Conservation (phyloP, 2,888 invertebrate species). For the Thymelicus acteon region DNA sequence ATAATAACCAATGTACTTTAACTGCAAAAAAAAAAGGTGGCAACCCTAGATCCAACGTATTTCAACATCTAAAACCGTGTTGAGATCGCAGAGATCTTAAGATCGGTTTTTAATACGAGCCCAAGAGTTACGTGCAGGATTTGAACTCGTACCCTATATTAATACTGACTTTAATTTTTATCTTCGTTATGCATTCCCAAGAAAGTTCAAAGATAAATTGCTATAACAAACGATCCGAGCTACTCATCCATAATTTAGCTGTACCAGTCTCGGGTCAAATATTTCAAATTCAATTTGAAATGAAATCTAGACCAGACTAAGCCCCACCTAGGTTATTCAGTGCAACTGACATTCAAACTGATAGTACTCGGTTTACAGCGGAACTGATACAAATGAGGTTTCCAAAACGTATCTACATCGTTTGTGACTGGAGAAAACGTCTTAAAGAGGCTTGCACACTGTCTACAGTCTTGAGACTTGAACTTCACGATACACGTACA, state of each 20-base stretch:
- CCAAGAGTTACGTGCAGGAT: too few relatives aligned
- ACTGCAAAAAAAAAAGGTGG: too few relatives aligned
- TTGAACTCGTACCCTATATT: too few relatives aligned
- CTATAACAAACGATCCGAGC: neutral
- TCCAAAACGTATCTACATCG: conserved; percentile 37
- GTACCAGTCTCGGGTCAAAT: conserved; percentile 6
- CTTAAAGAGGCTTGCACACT: conserved; percentile 21
- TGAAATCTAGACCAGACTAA: conserved; percentile 17
- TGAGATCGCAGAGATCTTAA: too few relatives aligned
- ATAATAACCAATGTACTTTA: too few relatives aligned
- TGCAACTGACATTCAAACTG: conserved; percentile 31
- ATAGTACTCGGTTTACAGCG: conserved; percentile 21
- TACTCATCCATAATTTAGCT: neutral
- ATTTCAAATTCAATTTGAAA: conserved; percentile 23
- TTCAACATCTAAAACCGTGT: too few relatives aligned
- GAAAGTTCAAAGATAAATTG: neutral
- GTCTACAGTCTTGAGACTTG: neutral
- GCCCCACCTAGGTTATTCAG: conserved; percentile 19
- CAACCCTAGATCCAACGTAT: too few relatives aligned
- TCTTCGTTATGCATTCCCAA: too few relatives aligned
- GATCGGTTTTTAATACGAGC: too few relatives aligned
- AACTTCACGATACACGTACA: too few relatives aligned
- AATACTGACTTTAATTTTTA: too few relatives aligned
- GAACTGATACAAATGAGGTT: conserved; percentile 35
- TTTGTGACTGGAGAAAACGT: conserved; percentile 32